Conservation (phyloP, 2,888 invertebrate genomes). For the Eupithecia pulchellata region DNA sequence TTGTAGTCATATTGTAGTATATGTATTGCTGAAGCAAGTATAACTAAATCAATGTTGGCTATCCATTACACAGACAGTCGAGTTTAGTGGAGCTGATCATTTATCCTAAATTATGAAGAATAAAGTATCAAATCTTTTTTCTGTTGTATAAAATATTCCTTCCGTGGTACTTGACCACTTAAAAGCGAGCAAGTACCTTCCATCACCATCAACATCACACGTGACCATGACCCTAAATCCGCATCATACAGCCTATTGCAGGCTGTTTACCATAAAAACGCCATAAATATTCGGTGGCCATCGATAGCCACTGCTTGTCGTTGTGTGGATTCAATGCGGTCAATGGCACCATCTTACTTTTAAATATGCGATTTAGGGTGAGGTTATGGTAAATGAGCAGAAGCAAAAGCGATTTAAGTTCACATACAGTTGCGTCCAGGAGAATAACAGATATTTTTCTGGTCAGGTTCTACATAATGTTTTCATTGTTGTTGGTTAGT, state of each 20-base stretch:
- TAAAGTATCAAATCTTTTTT: not conserved
- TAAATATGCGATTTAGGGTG: constrained; percentile 30
- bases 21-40: no score
- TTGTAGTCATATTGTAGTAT: no score
- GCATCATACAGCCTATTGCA: constrained; percentile 36
- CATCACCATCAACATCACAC: not conserved
- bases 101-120: not conserved
- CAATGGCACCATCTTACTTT: constrained; percentile 46
- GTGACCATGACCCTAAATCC: constrained; percentile 28
- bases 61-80: no score
- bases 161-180: not conserved
- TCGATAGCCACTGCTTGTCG: constrained; percentile 26
- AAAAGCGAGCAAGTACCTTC: not conserved
- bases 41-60: not conserved
- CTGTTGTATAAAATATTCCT: not conserved
- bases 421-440: not conserved
- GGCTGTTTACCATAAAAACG: constrained; percentile 46
- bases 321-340: constrained; percentile 37
- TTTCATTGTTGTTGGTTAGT: no score
- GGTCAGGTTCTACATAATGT: not conserved
- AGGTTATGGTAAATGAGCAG: constrained; percentile 13
- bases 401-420: constrained; percentile 15
- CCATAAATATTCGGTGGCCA: constrained; percentile 47
- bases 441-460: not conserved
- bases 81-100: not conserved